Base-by-base conservation (phyloP, 2,113 vertebrate genomes). In the Amblyopsis rosae region DNA sequence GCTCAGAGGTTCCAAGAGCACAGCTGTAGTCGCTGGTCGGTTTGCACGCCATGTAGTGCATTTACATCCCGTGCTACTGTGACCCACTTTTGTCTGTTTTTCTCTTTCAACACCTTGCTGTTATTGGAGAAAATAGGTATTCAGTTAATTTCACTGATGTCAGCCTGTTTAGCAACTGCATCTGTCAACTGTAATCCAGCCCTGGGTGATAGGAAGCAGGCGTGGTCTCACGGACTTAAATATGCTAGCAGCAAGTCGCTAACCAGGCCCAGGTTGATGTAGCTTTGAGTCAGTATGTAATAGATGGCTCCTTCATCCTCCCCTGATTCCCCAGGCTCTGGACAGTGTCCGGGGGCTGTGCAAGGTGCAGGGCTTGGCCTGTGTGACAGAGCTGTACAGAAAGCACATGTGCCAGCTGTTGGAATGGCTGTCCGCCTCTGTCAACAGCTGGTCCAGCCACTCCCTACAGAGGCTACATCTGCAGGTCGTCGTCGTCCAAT, bases 401-500 rank as follows among this genome's bases (percentile, higher is more conserved):
- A 92, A 86, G 58, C 95, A 98, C 75, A 89, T 94, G 69, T 69
- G 61, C 15, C 75, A 93, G 45, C 93, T 98, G 45, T 85, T 99
- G 86, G 93, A 93, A 50, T 93, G 92, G 94, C 79, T 97, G 50
- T 91, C 89, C 0, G 73, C 73, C 19, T 93, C 93, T 0, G 92
- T 93, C 64, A 84, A 84, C 3, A 69, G 79, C 59, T 98, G 96
- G 97, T 94, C 84, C 0, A 79, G 80, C 51, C 92, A 90, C 77
- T 96, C 95, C 1, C 70, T 91, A 0, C 94, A 97, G 79, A 83
- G 95, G 60, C 75, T 94, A 15, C 95, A 95, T 77, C 89, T 98
- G 6, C 89, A 93, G 50, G 86, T 95, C 65, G 78, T 98, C 0
- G 13, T 93, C 61, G 72, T 82, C 9, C 95, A 95, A 33, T 94